phyloP scores from a whole-genome alignment of 2,888 invertebrate genomes.

The Acrocyrtus sp. region DNA sequence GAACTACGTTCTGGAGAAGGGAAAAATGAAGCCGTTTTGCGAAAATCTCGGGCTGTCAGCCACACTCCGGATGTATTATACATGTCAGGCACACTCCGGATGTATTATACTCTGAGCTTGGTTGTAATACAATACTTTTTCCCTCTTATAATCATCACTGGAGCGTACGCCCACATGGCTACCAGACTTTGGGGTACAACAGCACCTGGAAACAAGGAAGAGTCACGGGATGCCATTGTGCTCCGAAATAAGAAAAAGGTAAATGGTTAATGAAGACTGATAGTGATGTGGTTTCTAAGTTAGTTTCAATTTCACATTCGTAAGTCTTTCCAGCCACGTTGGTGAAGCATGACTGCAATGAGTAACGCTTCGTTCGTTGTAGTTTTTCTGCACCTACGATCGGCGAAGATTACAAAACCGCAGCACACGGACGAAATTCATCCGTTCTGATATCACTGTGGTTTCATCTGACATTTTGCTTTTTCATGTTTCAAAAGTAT shows the following conservation, averaged over 20 bases:
- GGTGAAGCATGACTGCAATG: no score
- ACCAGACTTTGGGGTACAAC: conserved; percentile 47
- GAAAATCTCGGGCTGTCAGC: conserved; percentile 64
- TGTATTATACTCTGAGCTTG: conserved; percentile 57
- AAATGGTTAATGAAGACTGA: conserved; percentile 53
- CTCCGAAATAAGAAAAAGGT: conserved; percentile 87
- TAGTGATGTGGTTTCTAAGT: no score
- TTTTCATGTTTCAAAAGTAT: no score
- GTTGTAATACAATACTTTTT: conserved; percentile 75
- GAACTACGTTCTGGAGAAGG: conserved; percentile 51
- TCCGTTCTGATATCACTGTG: no score
- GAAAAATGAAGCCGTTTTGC: conserved; percentile 65
- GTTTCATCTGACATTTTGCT: no score
- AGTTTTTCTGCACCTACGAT: no score
- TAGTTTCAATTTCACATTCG: no score
- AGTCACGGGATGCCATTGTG: conserved; percentile 80
- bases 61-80: conserved; percentile 62
- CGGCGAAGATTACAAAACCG: no score
- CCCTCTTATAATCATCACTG: conserved; percentile 83
- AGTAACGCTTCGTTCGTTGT: no score
- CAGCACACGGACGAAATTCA: no score
- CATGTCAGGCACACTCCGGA: conserved; percentile 3
- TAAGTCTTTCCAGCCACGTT: no score
- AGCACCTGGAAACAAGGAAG: conserved; percentile 79
- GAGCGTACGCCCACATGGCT: conserved; percentile 73